Percentiles rank a stretch among this genome's conserved stretches.
phyloP scores from a whole-genome alignment of 2,797 vertebrate species.

The Lutjanus argentimaculatus region DNA sequence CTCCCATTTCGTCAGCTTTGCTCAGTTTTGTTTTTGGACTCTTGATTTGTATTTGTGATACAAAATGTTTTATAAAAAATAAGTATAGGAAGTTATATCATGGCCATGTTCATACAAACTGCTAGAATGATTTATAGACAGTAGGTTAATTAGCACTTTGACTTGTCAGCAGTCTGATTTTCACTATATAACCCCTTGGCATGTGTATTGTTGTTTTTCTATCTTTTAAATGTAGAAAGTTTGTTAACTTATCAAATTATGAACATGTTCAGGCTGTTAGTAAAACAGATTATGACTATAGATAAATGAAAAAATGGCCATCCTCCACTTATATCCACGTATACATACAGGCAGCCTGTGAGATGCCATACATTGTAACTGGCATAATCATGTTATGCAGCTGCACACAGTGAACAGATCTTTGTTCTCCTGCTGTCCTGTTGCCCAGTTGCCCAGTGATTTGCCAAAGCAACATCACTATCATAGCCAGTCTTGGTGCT shows the following conservation, averaged over 20 bases:
- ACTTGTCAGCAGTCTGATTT: slow-evolving; percentile 69
- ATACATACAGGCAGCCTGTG: slow-evolving; percentile 23
- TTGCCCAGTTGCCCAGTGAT: slow-evolving; percentile 43
- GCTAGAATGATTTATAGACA: not conserved
- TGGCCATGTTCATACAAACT: slow-evolving; percentile 5
- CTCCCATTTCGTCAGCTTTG: slow-evolving; percentile 5
- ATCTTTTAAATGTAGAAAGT: not conserved
- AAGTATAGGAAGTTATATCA: not conserved
- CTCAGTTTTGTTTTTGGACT: slow-evolving; percentile 8
- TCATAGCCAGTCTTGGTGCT: slow-evolving; percentile 39
- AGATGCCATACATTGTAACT: slow-evolving; percentile 42
- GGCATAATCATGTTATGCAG: slow-evolving; percentile 42
- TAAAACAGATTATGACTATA: slow-evolving; percentile 11
- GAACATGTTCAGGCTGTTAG: not conserved
- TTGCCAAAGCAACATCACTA: slow-evolving; percentile 47
- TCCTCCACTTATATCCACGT: slow-evolving; percentile 48
- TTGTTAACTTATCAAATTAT: slow-evolving; percentile 6
- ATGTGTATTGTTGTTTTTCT: slow-evolving; percentile 4
- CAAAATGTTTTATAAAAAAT: slow-evolving; percentile 3
- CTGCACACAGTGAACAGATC: slow-evolving; percentile 55
- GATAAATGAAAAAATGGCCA: slow-evolving; percentile 26
- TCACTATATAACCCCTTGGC: slow-evolving; percentile 25
- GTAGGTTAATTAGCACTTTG: slow-evolving; percentile 67
- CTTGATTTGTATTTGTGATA: slow-evolving; percentile 17
- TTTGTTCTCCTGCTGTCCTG: slow-evolving; percentile 52